Evolutionary conservation across 2,797 vertebrate genomes (phyloP).

Genomic region (Ispidina picta): DNA sequence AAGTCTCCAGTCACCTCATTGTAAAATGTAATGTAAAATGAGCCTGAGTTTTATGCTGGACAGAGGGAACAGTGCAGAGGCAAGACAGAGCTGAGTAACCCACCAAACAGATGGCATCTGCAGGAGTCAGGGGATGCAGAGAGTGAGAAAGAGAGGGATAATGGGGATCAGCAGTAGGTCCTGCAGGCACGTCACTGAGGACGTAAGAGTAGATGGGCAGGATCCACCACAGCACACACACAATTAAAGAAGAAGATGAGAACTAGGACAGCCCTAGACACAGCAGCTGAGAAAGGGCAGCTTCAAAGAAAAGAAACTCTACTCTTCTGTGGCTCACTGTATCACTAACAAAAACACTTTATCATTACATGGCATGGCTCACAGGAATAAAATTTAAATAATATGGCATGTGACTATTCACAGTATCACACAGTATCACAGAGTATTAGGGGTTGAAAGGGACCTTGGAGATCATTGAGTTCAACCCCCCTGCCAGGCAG

Average conservation of each 20-base stretch:
- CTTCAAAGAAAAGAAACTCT: not conserved
- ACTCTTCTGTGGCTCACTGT: not conserved
- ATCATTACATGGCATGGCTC: not conserved
- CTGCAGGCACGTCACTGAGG: not conserved
- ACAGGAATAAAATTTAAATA: conserved; percentile 7
- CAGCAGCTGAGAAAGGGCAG: not conserved
- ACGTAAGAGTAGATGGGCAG: not conserved
- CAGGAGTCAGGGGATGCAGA: not conserved
- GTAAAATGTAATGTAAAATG: not conserved
- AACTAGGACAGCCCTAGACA: not conserved
- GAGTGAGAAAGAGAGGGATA: not conserved
- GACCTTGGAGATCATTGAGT: too few relatives aligned
- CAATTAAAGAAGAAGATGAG: not conserved
- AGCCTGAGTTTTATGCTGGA: not conserved
- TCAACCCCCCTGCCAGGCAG: too few relatives aligned
- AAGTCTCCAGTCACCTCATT: fast-evolving
- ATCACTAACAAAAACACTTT: not conserved
- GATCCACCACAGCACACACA: not conserved
- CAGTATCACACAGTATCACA: too few relatives aligned
- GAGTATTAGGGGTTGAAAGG: too few relatives aligned
- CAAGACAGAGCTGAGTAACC: not conserved
- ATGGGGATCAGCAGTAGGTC: not conserved
- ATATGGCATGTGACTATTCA: not conserved
- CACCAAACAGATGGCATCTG: fast-evolving
- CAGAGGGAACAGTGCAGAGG: not conserved